A percentile compares a stretch with the other conserved stretches of the same genome.
phyloP scores from a whole-genome alignment of 2,797 vertebrate species.

The Vipera ursinii region DNA sequence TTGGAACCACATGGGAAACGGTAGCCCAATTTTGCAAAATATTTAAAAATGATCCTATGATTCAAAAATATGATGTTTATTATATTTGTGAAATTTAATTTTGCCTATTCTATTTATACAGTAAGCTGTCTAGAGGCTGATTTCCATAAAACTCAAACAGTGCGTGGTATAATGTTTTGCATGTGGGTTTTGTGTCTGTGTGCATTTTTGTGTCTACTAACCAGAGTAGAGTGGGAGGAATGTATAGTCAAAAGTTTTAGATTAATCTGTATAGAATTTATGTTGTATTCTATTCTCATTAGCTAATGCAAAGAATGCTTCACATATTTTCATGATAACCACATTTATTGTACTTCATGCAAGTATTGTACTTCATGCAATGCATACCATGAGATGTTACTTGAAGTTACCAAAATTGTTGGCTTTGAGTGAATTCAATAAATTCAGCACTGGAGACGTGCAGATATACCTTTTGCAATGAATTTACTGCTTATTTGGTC shows the following conservation, averaged over 20 bases:
- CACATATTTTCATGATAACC: background rate
- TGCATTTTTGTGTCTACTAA: background rate
- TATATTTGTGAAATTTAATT: background rate
- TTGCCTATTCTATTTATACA: background rate
- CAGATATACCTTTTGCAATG: background rate
- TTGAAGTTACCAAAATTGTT: background rate
- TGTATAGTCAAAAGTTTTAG: background rate
- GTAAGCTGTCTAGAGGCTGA: conserved; percentile 38
- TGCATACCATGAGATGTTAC: background rate
- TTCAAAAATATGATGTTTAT: no score
- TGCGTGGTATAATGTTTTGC: conserved; percentile 38
- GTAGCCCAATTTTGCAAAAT: background rate
- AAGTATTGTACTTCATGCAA: background rate
- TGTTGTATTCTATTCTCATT: conserved; percentile 15
- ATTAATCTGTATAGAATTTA: conserved; percentile 25
- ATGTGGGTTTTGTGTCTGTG: conserved; percentile 22
- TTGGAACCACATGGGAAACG: background rate
- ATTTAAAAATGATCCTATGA: no score
- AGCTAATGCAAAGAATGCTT: background rate
- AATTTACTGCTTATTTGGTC: background rate
- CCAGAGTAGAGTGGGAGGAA: conserved; percentile 50
- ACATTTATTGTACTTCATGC: background rate
- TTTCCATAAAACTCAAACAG: background rate
- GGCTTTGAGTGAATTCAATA: background rate
- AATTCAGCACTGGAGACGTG: background rate